Conservation (phyloP, 2,888 invertebrate species). For the Tiliacea citrago region DNA sequence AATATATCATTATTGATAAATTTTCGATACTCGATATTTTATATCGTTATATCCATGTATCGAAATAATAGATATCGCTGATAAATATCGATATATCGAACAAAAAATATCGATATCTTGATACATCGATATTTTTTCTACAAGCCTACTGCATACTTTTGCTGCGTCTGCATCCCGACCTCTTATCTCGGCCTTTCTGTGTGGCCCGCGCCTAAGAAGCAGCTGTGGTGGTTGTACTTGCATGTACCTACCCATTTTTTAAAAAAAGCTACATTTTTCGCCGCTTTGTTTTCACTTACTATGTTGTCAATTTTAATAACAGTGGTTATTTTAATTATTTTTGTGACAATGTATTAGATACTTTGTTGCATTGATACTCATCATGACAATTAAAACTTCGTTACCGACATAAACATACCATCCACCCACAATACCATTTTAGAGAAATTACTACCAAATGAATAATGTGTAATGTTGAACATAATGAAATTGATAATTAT, state of each 20-base stretch:
- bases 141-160: too few relatives aligned
- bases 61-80: too few relatives aligned
- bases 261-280: constrained; percentile 13
- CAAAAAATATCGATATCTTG: too few relatives aligned
- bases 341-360: constrained; percentile 9
- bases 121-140: too few relatives aligned
- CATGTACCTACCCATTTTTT: neutral
- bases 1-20: too few relatives aligned
- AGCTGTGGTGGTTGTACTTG: constrained; percentile 11
- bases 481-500: neutral
- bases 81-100: too few relatives aligned
- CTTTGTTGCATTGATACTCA: constrained; percentile 10
- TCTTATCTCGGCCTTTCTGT: neutral
- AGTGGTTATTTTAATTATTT: constrained; percentile 9
- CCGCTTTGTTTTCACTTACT: constrained; percentile 30
- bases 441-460: too few relatives aligned
- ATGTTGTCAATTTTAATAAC: constrained; percentile 10
- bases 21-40: too few relatives aligned
- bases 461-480: neutral
- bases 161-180: too few relatives aligned
- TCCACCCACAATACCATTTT: neutral
- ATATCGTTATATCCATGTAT: too few relatives aligned
- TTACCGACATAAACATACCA: neutral
- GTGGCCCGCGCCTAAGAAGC: neutral
- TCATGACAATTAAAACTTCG: neutral